Percentiles rank a stretch among this genome's conserved stretches.
These are phyloP conservation scores for Amphimallon solstitiale DNA, from an alignment of 2,888 invertebrate genomes.

Conservation along the genomic window DNA sequence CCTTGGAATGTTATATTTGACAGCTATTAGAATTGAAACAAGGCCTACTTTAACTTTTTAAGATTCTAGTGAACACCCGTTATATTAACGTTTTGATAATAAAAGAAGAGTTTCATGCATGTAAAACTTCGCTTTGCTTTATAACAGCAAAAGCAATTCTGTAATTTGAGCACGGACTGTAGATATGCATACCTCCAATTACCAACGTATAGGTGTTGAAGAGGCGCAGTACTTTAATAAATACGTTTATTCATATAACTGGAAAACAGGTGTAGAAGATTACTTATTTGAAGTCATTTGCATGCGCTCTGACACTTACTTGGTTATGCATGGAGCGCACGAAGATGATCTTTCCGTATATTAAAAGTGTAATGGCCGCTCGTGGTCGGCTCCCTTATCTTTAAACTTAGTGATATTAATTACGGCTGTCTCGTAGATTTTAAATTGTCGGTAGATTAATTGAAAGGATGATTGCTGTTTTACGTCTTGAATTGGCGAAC, in stretches of 20 bases:
- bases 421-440: constrained; percentile 1
- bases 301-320: constrained; percentile 25
- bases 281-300: constrained; percentile 31
- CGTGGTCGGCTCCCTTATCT: constrained; percentile 9
- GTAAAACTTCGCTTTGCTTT: too few relatives aligned
- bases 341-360: constrained; percentile 11
- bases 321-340: constrained; percentile 28
- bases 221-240: constrained; percentile 5
- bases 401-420: constrained; percentile 31
- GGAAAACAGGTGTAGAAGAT: constrained; percentile 30
- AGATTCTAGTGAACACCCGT: too few relatives aligned
- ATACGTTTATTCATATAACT: constrained; percentile 26
- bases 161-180: too few relatives aligned
- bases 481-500: too few relatives aligned
- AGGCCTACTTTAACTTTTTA: too few relatives aligned
- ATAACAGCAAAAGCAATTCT: too few relatives aligned
- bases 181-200: too few relatives aligned
- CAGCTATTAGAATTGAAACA: too few relatives aligned
- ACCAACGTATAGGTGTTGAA: constrained; percentile 5
- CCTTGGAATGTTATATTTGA: too few relatives aligned
- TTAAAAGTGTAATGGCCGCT: constrained; percentile 32
- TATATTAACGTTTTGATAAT: too few relatives aligned
- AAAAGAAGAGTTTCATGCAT: too few relatives aligned
- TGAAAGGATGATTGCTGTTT: too few relatives aligned
- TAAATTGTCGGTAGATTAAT: neutral